Evolutionary conservation across 2,888 invertebrate genomes (phyloP).

Genomic region (Drosophila anceps): DNA sequence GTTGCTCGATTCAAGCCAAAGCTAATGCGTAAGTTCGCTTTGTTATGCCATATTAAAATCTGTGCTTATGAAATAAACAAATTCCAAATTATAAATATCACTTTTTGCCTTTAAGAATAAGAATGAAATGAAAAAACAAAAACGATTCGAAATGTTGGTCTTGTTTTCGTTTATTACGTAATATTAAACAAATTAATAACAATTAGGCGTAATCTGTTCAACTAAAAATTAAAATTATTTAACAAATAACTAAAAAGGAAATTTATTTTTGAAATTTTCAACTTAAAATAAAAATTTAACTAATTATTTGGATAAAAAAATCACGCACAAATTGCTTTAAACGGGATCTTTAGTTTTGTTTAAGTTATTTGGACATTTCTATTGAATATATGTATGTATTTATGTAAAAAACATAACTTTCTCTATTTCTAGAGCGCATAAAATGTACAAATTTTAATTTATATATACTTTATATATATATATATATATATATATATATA

Average conservation of each 20-base stretch:
- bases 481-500: slow-evolving; percentile 43
- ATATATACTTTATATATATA: slow-evolving; percentile 40
- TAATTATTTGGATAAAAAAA: slow-evolving; percentile 77
- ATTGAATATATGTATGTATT: slow-evolving; percentile 35
- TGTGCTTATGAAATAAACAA: slow-evolving; percentile 16
- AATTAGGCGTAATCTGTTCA: slow-evolving; percentile 51
- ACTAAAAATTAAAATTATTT: slow-evolving; percentile 78
- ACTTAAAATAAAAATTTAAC: slow-evolving; percentile 59
- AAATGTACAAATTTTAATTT: slow-evolving; percentile 70
- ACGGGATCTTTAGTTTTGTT: slow-evolving; percentile 56
- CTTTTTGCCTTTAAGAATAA: slow-evolving; percentile 41
- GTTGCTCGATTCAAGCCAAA: slow-evolving; percentile 62
- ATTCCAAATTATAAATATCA: slow-evolving; percentile 39
- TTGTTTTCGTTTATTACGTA: slow-evolving; percentile 32
- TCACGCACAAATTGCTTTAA: slow-evolving; percentile 67
- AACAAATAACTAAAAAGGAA: slow-evolving; percentile 73
- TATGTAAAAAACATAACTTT: slow-evolving; percentile 54
- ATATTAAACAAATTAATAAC: slow-evolving; percentile 74
- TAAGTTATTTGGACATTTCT: slow-evolving; percentile 50
- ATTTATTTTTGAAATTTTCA: slow-evolving; percentile 20
- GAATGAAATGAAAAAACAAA: slow-evolving; percentile 15
- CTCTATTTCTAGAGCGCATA: slow-evolving; percentile 50
- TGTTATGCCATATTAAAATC: slow-evolving; percentile 33
- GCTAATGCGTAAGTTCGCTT: slow-evolving; percentile 41
- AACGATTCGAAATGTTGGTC: slow-evolving; percentile 36